Evolutionary conservation across 2,113 vertebrate genomes (phyloP).

Genomic region (Castor canadensis): DNA sequence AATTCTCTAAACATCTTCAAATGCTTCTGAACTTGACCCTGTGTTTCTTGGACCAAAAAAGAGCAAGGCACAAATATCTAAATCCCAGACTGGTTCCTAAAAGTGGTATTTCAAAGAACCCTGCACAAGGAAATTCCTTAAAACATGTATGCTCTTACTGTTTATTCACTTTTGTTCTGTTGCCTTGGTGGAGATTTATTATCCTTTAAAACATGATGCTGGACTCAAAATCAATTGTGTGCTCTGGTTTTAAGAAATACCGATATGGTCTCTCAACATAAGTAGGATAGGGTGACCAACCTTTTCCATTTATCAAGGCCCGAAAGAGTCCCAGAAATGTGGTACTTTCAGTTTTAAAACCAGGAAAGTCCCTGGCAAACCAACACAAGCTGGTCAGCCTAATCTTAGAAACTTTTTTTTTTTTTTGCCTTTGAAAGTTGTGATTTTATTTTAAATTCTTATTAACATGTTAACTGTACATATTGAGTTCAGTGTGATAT

Average conservation of each 20-base stretch:
- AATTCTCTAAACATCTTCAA: slow-evolving; percentile 58
- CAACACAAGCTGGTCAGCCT: not conserved
- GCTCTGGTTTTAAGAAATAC: slow-evolving; percentile 46
- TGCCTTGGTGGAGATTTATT: slow-evolving; percentile 49
- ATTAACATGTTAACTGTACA: not conserved
- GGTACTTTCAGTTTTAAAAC: slow-evolving; percentile 4
- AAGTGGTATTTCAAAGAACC: slow-evolving; percentile 58
- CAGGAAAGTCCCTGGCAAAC: slow-evolving; percentile 25
- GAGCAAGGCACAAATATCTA: slow-evolving; percentile 36
- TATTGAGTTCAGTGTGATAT: not conserved
- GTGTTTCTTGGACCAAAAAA: slow-evolving; percentile 16
- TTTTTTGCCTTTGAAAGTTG: not conserved
- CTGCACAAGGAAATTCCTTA: slow-evolving; percentile 41
- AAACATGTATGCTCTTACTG: slow-evolving; percentile 52
- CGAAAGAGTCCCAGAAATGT: not conserved
- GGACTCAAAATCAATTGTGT: not conserved
- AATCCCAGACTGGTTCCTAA: slow-evolving; percentile 45
- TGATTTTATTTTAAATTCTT: not conserved
- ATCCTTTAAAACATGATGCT: slow-evolving; percentile 40
- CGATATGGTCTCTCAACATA: not conserved
- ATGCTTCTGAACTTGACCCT: slow-evolving; percentile 44
- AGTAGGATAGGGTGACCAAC: not conserved
- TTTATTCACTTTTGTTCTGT: slow-evolving; percentile 58
- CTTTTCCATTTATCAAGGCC: not conserved
- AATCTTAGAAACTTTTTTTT: not conserved